Evolutionary conservation across 2,113 vertebrate genomes (phyloP).

Genomic region (Sebastes fasciatus): DNA sequence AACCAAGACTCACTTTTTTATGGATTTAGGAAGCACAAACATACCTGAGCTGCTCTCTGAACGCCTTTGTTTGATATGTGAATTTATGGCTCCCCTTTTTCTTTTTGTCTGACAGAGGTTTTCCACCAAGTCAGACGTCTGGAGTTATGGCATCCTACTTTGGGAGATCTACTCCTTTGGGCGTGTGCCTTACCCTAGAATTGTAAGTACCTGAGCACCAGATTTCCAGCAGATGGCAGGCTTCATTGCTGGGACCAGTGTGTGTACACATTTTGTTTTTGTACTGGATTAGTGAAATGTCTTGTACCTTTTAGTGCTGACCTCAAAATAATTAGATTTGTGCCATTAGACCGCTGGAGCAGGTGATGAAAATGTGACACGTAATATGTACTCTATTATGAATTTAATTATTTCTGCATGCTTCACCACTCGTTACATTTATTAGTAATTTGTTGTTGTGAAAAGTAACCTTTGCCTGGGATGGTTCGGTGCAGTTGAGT

Average conservation of each 20-base stretch:
- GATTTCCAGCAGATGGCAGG: conserved; percentile 69
- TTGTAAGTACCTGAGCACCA: conserved; percentile 87
- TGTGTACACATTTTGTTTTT: background rate
- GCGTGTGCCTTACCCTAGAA: conserved; percentile 98
- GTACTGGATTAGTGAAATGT: conserved; percentile 10
- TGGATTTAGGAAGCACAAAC: background rate
- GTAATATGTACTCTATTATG: background rate
- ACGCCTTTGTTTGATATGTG: background rate
- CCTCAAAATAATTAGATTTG: conserved; percentile 36
- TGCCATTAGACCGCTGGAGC: conserved; percentile 19
- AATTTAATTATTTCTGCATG: conserved; percentile 15
- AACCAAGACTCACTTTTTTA: background rate
- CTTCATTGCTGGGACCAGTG: conserved; percentile 21
- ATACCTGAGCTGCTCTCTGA: background rate
- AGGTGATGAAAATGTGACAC: conserved; percentile 13
- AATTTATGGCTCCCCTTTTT: background rate
- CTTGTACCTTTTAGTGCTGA: conserved; percentile 3
- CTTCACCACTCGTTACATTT: background rate
- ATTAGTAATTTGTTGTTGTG: conserved; percentile 2
- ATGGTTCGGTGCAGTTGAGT: background rate
- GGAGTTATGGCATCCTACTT: conserved; percentile 98
- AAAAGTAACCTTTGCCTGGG: background rate
- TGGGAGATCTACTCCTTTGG: conserved; percentile 99
- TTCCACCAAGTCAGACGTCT: conserved; percentile 98
- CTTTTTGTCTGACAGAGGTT: conserved; percentile 87